A percentile compares a stretch with the other conserved stretches of the same genome.
These are phyloP conservation scores for Tetranychus piercei DNA, from an alignment of 2,888 invertebrate genomes.

Conservation along the genomic window DNA sequence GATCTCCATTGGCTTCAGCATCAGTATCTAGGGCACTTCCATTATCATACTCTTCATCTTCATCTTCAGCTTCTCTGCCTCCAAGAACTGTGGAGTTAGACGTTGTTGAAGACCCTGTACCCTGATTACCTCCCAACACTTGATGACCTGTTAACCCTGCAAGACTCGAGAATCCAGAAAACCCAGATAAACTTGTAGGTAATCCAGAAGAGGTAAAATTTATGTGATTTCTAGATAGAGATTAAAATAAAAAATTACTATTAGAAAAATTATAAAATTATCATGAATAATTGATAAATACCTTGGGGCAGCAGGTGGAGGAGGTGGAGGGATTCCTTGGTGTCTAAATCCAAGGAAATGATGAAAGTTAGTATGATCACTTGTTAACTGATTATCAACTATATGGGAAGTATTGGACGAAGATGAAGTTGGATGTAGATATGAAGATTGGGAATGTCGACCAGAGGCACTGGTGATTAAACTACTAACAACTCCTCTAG, in stretches of 20 bases:
- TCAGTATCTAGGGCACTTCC: slow-evolving; percentile 12
- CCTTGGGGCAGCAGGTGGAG: slow-evolving; percentile 17
- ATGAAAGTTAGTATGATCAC: slow-evolving; percentile 19
- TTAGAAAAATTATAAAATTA: background rate
- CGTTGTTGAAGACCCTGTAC: slow-evolving; percentile 2
- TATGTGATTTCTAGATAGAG: background rate
- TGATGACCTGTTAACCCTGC: background rate
- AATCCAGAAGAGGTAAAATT: background rate
- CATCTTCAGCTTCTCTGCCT: slow-evolving; percentile 11
- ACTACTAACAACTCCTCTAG: slow-evolving; percentile 27
- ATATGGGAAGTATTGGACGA: slow-evolving; percentile 7
- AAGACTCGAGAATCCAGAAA: background rate
- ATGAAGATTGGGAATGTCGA: slow-evolving; percentile 27
- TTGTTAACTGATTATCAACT: slow-evolving; percentile 9
- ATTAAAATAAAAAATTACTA: background rate
- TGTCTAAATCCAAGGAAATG: slow-evolving; percentile 15
- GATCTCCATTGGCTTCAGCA: slow-evolving; percentile 6
- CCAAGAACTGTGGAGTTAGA: slow-evolving; percentile 12
- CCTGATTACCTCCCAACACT: background rate
- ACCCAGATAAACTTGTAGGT: background rate
- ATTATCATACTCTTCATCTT: slow-evolving; percentile 14
- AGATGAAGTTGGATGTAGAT: background rate
- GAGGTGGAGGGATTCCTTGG: slow-evolving; percentile 17
- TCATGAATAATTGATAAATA: background rate
- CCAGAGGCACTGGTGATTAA: slow-evolving; percentile 37